These are phyloP conservation scores for Eumeta japonica DNA, from an alignment of 1,140 invertebrate species.

Conservation along the genomic window DNA sequence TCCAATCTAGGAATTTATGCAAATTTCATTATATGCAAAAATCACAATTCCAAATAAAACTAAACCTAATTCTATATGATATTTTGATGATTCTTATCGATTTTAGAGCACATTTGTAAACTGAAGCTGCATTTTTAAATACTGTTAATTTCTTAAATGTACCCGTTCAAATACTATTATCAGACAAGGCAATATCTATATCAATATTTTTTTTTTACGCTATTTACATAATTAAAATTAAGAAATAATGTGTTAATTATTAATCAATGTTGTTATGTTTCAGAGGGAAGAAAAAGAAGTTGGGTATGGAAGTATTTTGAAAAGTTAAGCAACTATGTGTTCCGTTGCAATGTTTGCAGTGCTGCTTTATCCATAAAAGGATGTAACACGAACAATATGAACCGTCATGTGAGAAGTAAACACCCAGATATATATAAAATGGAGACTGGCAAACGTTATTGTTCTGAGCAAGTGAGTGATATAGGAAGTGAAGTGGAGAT, in stretches of 20 bases:
- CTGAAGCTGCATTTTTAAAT: too few relatives aligned
- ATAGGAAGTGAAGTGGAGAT: constrained; percentile 12
- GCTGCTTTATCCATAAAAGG: constrained; percentile 45
- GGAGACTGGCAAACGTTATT: constrained; percentile 24
- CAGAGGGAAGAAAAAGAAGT: constrained; percentile 30
- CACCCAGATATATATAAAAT: constrained; percentile 26
- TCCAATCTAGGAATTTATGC: too few relatives aligned
- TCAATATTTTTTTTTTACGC: background rate
- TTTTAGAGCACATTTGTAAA: too few relatives aligned
- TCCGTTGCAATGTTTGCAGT: constrained; percentile 37
- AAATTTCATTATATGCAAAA: too few relatives aligned
- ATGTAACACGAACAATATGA: constrained; percentile 49
- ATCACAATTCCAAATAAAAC: too few relatives aligned
- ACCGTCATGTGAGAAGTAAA: constrained; percentile 34
- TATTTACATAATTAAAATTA: background rate
- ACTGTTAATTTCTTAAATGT: too few relatives aligned
- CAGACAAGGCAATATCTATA: too few relatives aligned
- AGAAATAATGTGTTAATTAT: background rate
- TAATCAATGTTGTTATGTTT: constrained; percentile 7
- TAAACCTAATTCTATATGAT: too few relatives aligned
- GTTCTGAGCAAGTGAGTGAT: constrained; percentile 9
- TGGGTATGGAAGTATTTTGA: constrained; percentile 50
- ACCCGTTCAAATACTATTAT: too few relatives aligned
- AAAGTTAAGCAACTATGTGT: constrained; percentile 36
- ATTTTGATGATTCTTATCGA: too few relatives aligned